A percentile compares a stretch with the other conserved stretches of the same genome.
phyloP scores from a whole-genome alignment of 2,888 invertebrate genomes.

The Teleiodes luculella region DNA sequence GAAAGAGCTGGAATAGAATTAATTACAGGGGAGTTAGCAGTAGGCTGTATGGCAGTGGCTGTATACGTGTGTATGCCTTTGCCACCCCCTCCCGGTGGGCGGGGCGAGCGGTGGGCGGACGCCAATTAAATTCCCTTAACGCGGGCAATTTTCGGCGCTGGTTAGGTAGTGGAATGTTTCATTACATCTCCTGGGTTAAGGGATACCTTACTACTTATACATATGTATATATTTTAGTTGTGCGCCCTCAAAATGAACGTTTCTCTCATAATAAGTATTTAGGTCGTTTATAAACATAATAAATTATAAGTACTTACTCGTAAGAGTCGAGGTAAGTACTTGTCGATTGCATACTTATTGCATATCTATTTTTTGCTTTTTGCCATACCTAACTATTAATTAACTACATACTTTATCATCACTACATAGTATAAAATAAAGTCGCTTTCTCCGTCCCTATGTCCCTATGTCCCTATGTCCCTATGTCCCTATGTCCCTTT shows the following conservation, averaged over 20 bases:
- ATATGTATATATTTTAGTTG: neutral
- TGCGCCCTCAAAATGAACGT: neutral
- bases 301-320: too few relatives aligned
- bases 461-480: too few relatives aligned
- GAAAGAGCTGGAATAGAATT: slow-evolving; percentile 50
- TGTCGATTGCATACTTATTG: too few relatives aligned
- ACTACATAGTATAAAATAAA: too few relatives aligned
- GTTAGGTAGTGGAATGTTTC: slow-evolving; percentile 31
- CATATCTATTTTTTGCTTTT: too few relatives aligned
- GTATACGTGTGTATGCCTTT: slow-evolving; percentile 13
- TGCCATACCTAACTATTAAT: too few relatives aligned
- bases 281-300: too few relatives aligned
- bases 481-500: too few relatives aligned
- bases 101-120: slow-evolving; percentile 25
- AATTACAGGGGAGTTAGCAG: slow-evolving; percentile 40
- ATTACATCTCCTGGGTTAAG: slow-evolving; percentile 3
- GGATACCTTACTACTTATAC: neutral
- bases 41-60: slow-evolving; percentile 13
- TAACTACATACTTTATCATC: too few relatives aligned
- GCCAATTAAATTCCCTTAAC: slow-evolving; percentile 47
- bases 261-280: too few relatives aligned
- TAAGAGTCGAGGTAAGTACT: too few relatives aligned
- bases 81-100: slow-evolving; percentile 28
- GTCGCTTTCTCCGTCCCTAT: too few relatives aligned
- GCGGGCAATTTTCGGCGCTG: slow-evolving; percentile 27